Evolutionary conservation across 2,888 invertebrate species (phyloP).

Genomic region (Dynastes hyllus): DNA sequence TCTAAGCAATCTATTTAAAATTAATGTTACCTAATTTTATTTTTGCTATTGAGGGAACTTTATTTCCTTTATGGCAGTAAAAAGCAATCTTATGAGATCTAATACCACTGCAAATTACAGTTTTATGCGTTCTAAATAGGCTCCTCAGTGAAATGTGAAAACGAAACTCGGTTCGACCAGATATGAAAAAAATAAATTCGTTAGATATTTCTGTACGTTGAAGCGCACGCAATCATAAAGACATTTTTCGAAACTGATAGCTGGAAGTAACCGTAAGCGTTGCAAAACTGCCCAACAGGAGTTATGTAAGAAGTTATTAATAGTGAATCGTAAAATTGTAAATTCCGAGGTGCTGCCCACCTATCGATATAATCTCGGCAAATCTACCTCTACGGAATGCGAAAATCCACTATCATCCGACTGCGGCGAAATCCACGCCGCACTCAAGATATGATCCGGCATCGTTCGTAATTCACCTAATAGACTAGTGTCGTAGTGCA

Average conservation of each 20-base stretch:
- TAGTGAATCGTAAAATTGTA: slow-evolving; percentile 24
- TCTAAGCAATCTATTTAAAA: no score
- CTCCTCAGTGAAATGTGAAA: slow-evolving; percentile 3
- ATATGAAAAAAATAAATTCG: no score
- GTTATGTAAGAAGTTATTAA: slow-evolving; percentile 24
- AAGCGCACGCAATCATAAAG: slow-evolving; percentile 10
- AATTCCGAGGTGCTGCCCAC: slow-evolving; percentile 28
- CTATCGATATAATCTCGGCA: slow-evolving; percentile 32
- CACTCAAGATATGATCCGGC: slow-evolving; percentile 2
- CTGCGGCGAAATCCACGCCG: neutral
- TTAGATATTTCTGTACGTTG: slow-evolving; percentile 7
- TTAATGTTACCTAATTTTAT: no score
- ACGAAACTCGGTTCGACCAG: neutral
- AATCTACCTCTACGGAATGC: slow-evolving; percentile 31
- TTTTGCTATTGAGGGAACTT: no score
- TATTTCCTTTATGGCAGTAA: neutral
- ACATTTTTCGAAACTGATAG: neutral
- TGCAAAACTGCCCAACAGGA: slow-evolving; percentile 16
- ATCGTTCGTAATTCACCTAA: slow-evolving; percentile 30
- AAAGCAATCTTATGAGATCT: neutral
- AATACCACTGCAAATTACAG: slow-evolving; percentile 5
- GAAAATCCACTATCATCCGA: slow-evolving; percentile 16
- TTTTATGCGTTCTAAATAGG: slow-evolving; percentile 1
- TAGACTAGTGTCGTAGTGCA: neutral
- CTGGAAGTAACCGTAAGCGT: slow-evolving; percentile 9